These are phyloP conservation scores for Chaenodraco wilsoni DNA, from an alignment of 2,797 vertebrate species.

Conservation along the genomic window DNA sequence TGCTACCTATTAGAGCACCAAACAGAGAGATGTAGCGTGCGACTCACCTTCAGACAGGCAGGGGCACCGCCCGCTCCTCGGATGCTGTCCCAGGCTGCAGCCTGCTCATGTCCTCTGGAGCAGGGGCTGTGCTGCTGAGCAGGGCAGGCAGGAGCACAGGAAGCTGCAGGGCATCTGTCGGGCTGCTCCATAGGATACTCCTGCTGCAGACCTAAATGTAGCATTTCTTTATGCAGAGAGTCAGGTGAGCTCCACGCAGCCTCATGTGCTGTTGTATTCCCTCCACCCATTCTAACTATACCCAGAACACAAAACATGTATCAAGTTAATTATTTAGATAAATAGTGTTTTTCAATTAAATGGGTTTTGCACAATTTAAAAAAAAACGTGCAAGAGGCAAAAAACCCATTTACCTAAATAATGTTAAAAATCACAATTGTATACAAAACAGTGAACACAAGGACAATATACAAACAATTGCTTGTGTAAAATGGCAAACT, in stretches of 20 bases:
- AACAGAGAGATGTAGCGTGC: neutral
- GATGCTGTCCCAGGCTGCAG: constrained; percentile 40
- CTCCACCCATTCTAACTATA: neutral
- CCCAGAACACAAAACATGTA: neutral
- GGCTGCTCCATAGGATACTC: neutral
- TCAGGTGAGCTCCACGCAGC: constrained; percentile 2
- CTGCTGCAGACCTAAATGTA: constrained; percentile 23
- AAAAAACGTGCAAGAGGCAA: too few relatives aligned
- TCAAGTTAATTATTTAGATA: neutral
- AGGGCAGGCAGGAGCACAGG: constrained; percentile 30
- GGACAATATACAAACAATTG: too few relatives aligned
- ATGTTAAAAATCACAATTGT: too few relatives aligned
- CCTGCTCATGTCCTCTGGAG: neutral
- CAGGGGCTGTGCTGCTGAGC: constrained; percentile 4
- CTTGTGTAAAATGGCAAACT: too few relatives aligned
- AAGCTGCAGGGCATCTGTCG: constrained; percentile 28
- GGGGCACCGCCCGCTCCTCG: constrained; percentile 1
- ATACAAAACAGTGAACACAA: too few relatives aligned
- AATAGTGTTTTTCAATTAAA: too few relatives aligned
- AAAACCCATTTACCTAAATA: too few relatives aligned
- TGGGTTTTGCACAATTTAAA: too few relatives aligned
- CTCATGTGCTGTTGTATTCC: constrained; percentile 18
- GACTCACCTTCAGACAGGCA: constrained; percentile 39
- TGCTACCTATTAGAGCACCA: neutral
- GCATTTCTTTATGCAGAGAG: constrained; percentile 17